Percentiles rank a stretch among this genome's conserved stretches.
Conservation (phyloP, 1,140 invertebrate species). For the Hermetia illucens region DNA sequence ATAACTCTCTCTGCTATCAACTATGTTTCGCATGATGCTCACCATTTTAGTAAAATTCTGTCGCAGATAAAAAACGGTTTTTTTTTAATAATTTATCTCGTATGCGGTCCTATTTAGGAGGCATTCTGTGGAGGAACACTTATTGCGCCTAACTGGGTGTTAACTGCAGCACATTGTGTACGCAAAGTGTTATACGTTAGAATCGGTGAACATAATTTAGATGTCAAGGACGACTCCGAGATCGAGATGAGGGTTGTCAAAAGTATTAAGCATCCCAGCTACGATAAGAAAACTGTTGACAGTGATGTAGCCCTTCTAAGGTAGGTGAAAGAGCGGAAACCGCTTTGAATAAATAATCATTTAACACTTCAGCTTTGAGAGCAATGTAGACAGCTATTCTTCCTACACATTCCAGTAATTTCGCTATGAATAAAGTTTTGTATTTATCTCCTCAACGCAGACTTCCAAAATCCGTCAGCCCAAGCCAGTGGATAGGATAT, state of each 20-base stretch:
- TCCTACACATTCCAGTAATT: neutral
- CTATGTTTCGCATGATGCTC: neutral
- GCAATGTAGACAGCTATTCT: neutral
- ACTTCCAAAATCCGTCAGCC: conserved; percentile 40
- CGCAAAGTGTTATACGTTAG: conserved; percentile 61
- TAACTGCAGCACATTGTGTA: conserved; percentile 85
- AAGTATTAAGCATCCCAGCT: conserved; percentile 65
- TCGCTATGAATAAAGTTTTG: neutral
- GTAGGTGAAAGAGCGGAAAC: conserved; percentile 16
- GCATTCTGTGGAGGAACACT: conserved; percentile 86
- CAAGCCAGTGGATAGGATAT: conserved; percentile 25
- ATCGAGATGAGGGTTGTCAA: conserved; percentile 57
- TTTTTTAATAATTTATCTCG: neutral
- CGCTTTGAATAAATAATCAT: neutral
- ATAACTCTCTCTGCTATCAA: neutral
- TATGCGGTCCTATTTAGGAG: conserved; percentile 39
- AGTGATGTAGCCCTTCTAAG: conserved; percentile 80
- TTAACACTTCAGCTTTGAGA: neutral
- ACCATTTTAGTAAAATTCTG: neutral
- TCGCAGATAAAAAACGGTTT: neutral
- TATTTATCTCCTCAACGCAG: conserved; percentile 7
- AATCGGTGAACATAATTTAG: conserved; percentile 70
- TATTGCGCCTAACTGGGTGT: conserved; percentile 69
- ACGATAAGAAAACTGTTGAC: conserved; percentile 76
- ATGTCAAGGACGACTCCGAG: conserved; percentile 49